phyloP scores from a whole-genome alignment of 2,888 invertebrate species.

The Melinaea menophilus region DNA sequence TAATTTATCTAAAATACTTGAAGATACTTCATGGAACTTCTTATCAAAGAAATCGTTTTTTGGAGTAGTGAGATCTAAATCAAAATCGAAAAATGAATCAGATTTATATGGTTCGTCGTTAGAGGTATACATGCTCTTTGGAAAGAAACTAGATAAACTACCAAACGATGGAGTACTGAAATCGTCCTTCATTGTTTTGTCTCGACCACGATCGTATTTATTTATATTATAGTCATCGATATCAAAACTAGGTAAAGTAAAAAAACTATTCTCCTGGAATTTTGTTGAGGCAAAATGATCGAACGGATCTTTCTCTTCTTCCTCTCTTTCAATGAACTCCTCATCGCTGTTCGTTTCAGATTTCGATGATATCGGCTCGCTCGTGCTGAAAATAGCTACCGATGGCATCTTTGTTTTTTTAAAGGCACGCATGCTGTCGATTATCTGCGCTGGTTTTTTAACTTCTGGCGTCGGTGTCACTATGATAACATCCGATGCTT shows the following conservation, averaged over 20 bases:
- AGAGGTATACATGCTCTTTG: conserved; percentile 49
- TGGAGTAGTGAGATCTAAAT: conserved; percentile 73
- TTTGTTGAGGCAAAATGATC: conserved; percentile 73
- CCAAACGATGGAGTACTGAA: conserved; percentile 53
- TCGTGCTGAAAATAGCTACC: conserved; percentile 43
- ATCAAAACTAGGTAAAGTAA: conserved; percentile 67
- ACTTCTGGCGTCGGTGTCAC: conserved; percentile 69
- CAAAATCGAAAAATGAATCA: conserved; percentile 58
- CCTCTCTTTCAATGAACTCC: conserved; percentile 41
- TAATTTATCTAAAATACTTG: conserved; percentile 74
- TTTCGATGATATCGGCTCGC: conserved; percentile 41
- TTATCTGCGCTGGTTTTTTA: conserved; percentile 61
- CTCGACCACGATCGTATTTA: conserved; percentile 45
- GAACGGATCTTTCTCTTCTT: conserved; percentile 52
- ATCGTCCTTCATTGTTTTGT: conserved; percentile 54
- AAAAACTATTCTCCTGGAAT: conserved; percentile 74
- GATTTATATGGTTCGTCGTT: conserved; percentile 41
- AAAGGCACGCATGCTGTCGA: conserved; percentile 60
- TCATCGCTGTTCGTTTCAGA: conserved; percentile 39
- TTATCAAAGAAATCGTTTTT: conserved; percentile 74
- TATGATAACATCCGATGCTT: conserved; percentile 51
- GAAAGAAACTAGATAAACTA: conserved; percentile 57
- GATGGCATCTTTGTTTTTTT: conserved; percentile 61
- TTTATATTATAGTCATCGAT: conserved; percentile 55
- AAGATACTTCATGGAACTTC: conserved; percentile 71